phyloP scores from a whole-genome alignment of 2,797 vertebrate species.

The Tamandua tetradactyla region DNA sequence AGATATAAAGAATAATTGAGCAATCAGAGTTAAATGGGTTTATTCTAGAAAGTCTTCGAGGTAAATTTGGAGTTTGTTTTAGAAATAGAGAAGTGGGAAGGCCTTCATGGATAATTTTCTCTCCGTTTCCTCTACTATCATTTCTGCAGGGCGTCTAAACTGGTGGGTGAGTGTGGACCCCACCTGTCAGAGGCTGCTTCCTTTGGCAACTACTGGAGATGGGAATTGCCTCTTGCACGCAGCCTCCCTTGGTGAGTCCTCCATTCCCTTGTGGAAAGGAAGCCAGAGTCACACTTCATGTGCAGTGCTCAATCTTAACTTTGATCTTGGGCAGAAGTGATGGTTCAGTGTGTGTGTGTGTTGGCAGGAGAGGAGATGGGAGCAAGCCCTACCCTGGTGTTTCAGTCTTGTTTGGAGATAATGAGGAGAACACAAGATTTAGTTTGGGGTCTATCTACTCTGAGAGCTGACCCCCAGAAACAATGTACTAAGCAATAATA shows the following conservation, averaged over 20 bases:
- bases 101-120: slow-evolving; percentile 21
- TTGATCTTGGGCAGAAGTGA: not conserved
- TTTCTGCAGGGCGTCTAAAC: slow-evolving; percentile 92
- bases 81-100: not conserved
- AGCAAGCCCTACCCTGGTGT: not conserved
- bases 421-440: not conserved
- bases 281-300: not conserved
- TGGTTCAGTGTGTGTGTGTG: not conserved
- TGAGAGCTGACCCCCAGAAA: not conserved
- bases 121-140: not conserved
- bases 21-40: not conserved
- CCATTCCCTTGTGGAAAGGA: not conserved
- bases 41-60: slow-evolving; percentile 1
- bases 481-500: not conserved
- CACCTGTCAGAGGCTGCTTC: slow-evolving; percentile 94
- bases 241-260: slow-evolving; percentile 92
- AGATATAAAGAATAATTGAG: not conserved
- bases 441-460: not conserved
- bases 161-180: slow-evolving; percentile 96
- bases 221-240: slow-evolving; percentile 97
- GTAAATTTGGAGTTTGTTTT: not conserved
- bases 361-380: no score
- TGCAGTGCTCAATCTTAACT: not conserved
- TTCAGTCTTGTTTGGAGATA: not conserved
- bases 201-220: slow-evolving; percentile 95